Evolutionary conservation across 2,888 invertebrate species (phyloP).

Genomic region (Entomobrya multifasciata): DNA sequence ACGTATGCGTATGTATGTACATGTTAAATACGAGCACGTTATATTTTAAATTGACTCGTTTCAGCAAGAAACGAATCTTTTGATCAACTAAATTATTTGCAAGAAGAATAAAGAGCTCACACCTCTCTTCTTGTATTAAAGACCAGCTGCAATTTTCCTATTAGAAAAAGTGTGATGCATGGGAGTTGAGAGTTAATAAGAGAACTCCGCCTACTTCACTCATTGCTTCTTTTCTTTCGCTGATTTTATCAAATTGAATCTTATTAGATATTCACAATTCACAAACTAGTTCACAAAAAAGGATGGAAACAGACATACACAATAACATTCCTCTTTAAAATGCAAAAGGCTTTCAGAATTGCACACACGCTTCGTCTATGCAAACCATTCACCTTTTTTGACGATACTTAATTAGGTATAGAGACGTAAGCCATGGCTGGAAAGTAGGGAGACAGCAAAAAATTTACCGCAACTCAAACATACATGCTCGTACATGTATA

Average conservation of each 20-base stretch:
- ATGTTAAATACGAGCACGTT: slow-evolving; percentile 8
- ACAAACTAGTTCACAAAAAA: slow-evolving; percentile 67
- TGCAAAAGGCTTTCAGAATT: slow-evolving; percentile 35
- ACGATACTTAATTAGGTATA: slow-evolving; percentile 57
- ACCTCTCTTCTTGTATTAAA: slow-evolving; percentile 58
- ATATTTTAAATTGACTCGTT: slow-evolving; percentile 63
- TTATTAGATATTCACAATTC: slow-evolving; percentile 60
- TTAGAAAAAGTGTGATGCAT: slow-evolving; percentile 72
- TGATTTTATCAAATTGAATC: slow-evolving; percentile 72
- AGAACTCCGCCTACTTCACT: slow-evolving; percentile 65
- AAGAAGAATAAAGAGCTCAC: slow-evolving; percentile 57
- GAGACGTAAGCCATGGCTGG: no score
- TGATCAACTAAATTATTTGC: slow-evolving; percentile 65
- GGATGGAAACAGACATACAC: slow-evolving; percentile 35
- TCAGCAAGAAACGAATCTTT: slow-evolving; percentile 52
- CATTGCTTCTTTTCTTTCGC: slow-evolving; percentile 60
- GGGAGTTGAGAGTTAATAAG: slow-evolving; percentile 71
- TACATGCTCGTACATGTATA: no score
- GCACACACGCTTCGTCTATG: slow-evolving; percentile 13
- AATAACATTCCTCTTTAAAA: slow-evolving; percentile 10
- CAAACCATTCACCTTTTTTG: slow-evolving; percentile 52
- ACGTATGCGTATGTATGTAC: neutral
- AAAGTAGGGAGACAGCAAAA: no score
- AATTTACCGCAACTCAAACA: no score
- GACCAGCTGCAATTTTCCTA: slow-evolving; percentile 73